phyloP scores from a whole-genome alignment of 2,888 invertebrate species.

The Pheosia tremula region DNA sequence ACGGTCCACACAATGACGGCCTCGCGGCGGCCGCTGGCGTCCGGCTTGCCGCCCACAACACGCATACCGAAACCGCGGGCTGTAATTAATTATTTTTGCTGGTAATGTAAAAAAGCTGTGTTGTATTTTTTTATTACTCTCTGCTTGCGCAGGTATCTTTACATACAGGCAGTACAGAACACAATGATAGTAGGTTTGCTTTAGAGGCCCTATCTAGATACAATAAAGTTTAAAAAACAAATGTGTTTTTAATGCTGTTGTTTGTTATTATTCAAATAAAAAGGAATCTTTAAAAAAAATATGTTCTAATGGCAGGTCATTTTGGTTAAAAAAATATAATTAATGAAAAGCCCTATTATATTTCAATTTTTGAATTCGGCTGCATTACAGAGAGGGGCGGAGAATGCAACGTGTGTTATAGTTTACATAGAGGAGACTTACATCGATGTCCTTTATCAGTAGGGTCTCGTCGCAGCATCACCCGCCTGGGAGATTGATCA shows the following conservation, averaged over 20 bases:
- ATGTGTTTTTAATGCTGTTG: too few relatives aligned
- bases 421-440: constrained; percentile 75
- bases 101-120: constrained; percentile 16
- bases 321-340: too few relatives aligned
- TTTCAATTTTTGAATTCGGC: too few relatives aligned
- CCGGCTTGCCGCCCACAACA: constrained; percentile 96
- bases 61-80: constrained; percentile 97
- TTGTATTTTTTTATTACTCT: constrained; percentile 7
- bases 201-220: too few relatives aligned
- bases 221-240: too few relatives aligned
- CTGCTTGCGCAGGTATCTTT: not conserved
- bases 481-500: constrained; percentile 89
- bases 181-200: too few relatives aligned
- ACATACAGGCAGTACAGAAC: not conserved
- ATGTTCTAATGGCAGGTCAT: too few relatives aligned
- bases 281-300: too few relatives aligned
- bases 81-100: constrained; percentile 61
- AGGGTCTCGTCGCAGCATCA: constrained; percentile 90
- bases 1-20: constrained; percentile 97
- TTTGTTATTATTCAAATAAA: too few relatives aligned
- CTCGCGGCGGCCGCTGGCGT: constrained; percentile 93
- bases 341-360: too few relatives aligned
- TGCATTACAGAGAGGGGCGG: too few relatives aligned
- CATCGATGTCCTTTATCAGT: constrained; percentile 94
- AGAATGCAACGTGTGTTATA: not conserved